Percentiles rank a stretch among this genome's conserved stretches.
Conservation (phyloP, 2,113 vertebrate genomes). For the Ammodytes dubius region DNA sequence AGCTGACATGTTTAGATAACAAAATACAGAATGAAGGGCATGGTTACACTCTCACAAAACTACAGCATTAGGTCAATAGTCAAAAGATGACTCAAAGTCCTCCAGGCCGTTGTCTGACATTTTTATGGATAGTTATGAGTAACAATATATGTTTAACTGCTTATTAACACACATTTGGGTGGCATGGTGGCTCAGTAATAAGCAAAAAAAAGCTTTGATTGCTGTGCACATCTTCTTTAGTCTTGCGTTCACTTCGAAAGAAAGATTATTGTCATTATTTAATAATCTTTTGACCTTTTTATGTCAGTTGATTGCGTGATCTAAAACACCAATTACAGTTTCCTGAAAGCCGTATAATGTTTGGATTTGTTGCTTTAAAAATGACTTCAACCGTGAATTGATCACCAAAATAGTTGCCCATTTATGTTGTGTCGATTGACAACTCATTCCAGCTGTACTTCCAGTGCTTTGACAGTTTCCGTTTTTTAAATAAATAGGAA, state of each 20-base stretch:
- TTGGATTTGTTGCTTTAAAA: not conserved
- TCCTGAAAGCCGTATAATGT: not conserved
- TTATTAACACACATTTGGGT: not conserved
- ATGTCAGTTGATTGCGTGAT: not conserved
- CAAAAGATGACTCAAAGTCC: not conserved
- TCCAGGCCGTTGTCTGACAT: not conserved
- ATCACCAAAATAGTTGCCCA: not conserved
- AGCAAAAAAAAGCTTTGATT: slow-evolving; percentile 8
- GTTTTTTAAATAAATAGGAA: not conserved
- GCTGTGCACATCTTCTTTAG: not conserved
- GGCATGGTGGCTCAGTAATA: not conserved
- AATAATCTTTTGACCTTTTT: not conserved
- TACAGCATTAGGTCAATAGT: not conserved
- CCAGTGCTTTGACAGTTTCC: not conserved
- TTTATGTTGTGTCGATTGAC: not conserved
- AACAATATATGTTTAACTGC: slow-evolving; percentile 2
- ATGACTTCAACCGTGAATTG: not conserved
- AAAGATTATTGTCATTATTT: not conserved
- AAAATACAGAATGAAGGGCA: slow-evolving; percentile 47
- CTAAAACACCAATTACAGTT: not conserved
- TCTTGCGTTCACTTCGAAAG: not conserved
- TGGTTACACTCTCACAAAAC: slow-evolving; percentile 18
- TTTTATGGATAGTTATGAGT: not conserved
- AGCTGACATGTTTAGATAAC: slow-evolving; percentile 63
- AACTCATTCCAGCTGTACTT: slow-evolving; percentile 1